A percentile compares a stretch with the other conserved stretches of the same genome.
Conservation (phyloP, 2,797 vertebrate species). For the Crenichthys baileyi region DNA sequence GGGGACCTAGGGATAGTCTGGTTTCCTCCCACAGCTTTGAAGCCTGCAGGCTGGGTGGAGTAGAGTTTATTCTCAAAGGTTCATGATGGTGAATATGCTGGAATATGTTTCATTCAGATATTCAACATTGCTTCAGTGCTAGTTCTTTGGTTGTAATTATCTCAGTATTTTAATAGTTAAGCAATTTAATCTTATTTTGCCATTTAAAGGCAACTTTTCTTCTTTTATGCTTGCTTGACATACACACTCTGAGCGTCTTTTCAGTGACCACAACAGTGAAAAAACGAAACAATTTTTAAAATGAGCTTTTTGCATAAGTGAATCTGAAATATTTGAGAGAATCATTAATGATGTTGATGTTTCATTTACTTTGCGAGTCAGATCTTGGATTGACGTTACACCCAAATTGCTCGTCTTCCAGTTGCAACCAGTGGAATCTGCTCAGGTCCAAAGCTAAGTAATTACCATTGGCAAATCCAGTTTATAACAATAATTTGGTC, state of each 20-base stretch:
- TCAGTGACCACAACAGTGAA: neutral
- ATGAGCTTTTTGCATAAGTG: neutral
- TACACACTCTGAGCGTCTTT: neutral
- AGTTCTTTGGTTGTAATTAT: neutral
- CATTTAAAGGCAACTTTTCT: neutral
- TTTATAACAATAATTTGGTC: too few species aligned
- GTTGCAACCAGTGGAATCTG: too few species aligned
- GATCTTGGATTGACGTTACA: neutral
- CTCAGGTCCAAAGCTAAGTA: too few species aligned
- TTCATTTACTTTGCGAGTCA: neutral
- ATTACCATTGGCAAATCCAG: too few species aligned
- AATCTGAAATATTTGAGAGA: neutral
- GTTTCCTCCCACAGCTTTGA: neutral
- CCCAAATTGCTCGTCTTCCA: neutral
- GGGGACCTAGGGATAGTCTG: neutral
- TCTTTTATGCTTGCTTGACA: neutral
- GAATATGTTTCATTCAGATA: neutral
- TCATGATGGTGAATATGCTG: neutral
- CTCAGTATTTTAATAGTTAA: neutral
- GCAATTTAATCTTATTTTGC: neutral
- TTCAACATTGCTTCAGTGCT: neutral
- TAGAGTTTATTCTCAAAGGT: neutral
- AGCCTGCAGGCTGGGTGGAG: constrained; percentile 7
- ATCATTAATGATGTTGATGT: neutral
- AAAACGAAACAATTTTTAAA: neutral